Evolutionary conservation across 1,140 invertebrate species (phyloP).

Genomic region (Coptotermes formosanus): DNA sequence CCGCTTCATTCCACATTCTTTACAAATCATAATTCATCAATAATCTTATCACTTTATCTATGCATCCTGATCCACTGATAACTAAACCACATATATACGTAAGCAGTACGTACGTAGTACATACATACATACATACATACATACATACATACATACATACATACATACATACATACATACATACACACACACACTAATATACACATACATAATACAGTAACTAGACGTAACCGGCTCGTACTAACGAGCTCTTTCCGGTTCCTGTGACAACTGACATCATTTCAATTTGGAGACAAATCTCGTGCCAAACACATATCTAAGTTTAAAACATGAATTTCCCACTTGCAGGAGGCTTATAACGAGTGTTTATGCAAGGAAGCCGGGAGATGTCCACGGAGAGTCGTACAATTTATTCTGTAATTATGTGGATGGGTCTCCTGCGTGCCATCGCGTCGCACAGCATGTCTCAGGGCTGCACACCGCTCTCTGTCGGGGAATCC

Average conservation of each 20-base stretch:
- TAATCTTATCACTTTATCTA: too few relatives aligned
- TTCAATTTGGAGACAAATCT: background rate
- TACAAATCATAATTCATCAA: too few relatives aligned
- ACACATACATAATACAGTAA: too few relatives aligned
- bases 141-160: too few relatives aligned
- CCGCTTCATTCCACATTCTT: too few relatives aligned
- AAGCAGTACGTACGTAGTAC: too few relatives aligned
- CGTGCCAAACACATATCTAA: background rate
- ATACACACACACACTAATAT: too few relatives aligned
- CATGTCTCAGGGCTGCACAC: background rate
- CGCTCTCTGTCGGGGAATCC: background rate
- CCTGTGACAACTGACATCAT: background rate
- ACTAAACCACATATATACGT: too few relatives aligned
- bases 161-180: too few relatives aligned
- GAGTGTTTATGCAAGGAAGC: conserved; percentile 26
- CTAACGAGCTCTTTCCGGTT: too few relatives aligned
- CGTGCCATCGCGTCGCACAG: conserved; percentile 22
- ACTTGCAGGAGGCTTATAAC: conserved; percentile 12
- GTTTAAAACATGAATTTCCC: background rate
- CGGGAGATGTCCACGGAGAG: conserved; percentile 18
- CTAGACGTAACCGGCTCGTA: background rate
- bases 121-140: too few relatives aligned
- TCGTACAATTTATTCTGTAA: conserved; percentile 33
- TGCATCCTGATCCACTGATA: too few relatives aligned
- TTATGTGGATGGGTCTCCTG: conserved; percentile 33